phyloP scores from a whole-genome alignment of 1,140 invertebrate genomes.

The Drosophila pectinifera region DNA sequence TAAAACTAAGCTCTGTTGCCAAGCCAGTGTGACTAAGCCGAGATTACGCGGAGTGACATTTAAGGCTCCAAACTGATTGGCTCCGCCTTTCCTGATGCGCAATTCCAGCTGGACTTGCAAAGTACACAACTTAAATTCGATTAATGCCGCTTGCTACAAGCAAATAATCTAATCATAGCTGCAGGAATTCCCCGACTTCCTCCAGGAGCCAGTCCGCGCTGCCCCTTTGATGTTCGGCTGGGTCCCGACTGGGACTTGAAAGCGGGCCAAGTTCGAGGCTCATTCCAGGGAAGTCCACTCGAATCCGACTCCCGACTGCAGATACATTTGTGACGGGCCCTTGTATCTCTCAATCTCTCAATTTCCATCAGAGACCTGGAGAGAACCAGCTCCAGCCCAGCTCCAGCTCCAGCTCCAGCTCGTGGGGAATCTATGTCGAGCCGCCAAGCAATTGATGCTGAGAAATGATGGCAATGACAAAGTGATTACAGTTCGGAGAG shows the following conservation, averaged over 20 bases:
- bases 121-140: background rate
- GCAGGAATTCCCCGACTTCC: background rate
- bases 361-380: conserved; percentile 76
- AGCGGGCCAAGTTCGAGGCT: conserved; percentile 58
- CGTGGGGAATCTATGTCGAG: conserved; percentile 69
- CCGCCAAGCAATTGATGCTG: conserved; percentile 75
- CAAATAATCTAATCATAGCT: too few species aligned
- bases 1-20: background rate
- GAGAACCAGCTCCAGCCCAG: too few species aligned
- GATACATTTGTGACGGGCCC: conserved; percentile 27
- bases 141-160: background rate
- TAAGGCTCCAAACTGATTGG: background rate
- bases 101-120: too few species aligned
- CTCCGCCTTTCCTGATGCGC: too few species aligned
- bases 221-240: conserved; percentile 38
- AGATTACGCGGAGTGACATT: background rate
- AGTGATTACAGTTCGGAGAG: conserved; percentile 72
- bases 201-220: background rate
- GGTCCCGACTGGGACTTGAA: conserved; percentile 38
- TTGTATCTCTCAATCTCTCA: conserved; percentile 77
- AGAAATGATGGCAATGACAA: conserved; percentile 82
- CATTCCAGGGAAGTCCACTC: conserved; percentile 81
- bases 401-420: too few species aligned
- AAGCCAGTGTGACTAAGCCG: background rate
- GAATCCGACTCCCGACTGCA: conserved; percentile 38